phyloP scores from a whole-genome alignment of 2,797 vertebrate species.

The Sebastes vulpes region DNA sequence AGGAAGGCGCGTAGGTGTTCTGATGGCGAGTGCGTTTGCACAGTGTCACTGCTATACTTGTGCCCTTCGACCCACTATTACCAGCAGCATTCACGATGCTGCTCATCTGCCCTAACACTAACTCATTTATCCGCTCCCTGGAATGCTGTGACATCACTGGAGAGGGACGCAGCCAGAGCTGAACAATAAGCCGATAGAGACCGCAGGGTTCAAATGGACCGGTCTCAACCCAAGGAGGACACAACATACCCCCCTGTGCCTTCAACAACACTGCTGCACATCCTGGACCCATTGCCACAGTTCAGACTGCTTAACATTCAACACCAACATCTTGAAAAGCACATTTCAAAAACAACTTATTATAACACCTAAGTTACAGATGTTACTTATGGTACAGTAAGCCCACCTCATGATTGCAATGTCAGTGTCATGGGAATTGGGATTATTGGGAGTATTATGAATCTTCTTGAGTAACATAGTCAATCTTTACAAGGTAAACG shows the following conservation, averaged over 20 bases:
- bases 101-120: slow-evolving; percentile 85
- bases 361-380: background rate
- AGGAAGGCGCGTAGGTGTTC: slow-evolving; percentile 27
- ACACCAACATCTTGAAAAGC: slow-evolving; percentile 16
- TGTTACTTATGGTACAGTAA: background rate
- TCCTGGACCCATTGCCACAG: slow-evolving; percentile 18
- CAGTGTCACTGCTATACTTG: slow-evolving; percentile 56
- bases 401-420: background rate
- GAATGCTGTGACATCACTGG: slow-evolving; percentile 87
- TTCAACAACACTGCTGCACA: slow-evolving; percentile 55
- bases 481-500: background rate
- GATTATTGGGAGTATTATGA: background rate
- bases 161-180: slow-evolving; percentile 70
- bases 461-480: background rate
- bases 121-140: slow-evolving; percentile 84
- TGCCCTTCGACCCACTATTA: slow-evolving; percentile 74
- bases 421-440: background rate
- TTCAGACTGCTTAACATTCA: slow-evolving; percentile 44
- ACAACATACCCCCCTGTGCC: slow-evolving; percentile 61
- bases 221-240: slow-evolving; percentile 68
- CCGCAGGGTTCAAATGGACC: slow-evolving; percentile 81
- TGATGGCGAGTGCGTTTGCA: slow-evolving; percentile 34
- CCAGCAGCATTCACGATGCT: slow-evolving; percentile 70
- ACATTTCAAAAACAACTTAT: background rate
- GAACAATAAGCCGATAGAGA: slow-evolving; percentile 87